phyloP scores from a whole-genome alignment of 1,140 invertebrate genomes.

The Eciton burchellii region DNA sequence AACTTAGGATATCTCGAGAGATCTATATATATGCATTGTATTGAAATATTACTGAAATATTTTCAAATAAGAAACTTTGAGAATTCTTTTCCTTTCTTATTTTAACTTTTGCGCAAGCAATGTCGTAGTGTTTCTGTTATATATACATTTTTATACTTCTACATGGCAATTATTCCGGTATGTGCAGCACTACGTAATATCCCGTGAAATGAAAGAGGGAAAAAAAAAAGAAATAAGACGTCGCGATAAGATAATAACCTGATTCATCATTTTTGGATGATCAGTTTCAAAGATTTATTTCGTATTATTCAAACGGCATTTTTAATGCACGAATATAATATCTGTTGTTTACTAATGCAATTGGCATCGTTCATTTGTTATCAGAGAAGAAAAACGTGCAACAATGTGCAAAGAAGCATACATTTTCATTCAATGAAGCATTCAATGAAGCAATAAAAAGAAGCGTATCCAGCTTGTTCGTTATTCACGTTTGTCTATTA shows the following conservation, averaged over 20 bases:
- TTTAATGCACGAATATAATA: neutral
- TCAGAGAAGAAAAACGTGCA: constrained; percentile 11
- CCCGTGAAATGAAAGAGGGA: neutral
- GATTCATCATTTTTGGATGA: neutral
- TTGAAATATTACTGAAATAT: neutral
- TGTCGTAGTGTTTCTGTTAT: too few relatives aligned
- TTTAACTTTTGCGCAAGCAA: neutral
- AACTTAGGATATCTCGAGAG: too few relatives aligned
- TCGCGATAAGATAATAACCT: neutral
- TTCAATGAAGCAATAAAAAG: neutral
- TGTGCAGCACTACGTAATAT: neutral
- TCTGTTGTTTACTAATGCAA: neutral
- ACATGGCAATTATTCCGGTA: neutral
- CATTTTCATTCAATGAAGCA: constrained; percentile 6
- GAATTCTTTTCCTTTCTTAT: neutral
- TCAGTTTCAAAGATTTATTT: constrained; percentile 12
- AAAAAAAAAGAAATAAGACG: neutral
- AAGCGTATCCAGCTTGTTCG: neutral
- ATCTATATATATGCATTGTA: neutral
- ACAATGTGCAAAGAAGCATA: constrained; percentile 14
- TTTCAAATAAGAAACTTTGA: neutral
- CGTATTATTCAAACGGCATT: neutral
- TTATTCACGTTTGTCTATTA: constrained; percentile 6
- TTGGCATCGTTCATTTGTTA: neutral
- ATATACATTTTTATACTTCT: too few relatives aligned